These are phyloP conservation scores for Sebastes miniatus DNA, from an alignment of 2,797 vertebrate species.

Conservation along the genomic window DNA sequence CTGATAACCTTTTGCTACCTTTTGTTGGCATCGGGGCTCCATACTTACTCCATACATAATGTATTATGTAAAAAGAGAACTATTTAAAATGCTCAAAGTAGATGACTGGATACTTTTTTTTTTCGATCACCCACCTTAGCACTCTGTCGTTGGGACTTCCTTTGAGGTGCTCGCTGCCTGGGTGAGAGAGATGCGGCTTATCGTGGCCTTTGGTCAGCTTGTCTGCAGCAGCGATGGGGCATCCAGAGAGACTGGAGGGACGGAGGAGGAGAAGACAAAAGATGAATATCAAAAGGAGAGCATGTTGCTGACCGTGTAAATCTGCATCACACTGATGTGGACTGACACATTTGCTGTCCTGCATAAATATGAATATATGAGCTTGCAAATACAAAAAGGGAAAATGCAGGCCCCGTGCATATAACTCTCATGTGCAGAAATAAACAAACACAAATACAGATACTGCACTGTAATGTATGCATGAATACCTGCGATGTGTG, in stretches of 20 bases:
- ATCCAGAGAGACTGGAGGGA: slow-evolving; percentile 90
- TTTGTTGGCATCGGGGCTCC: background rate
- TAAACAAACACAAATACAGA: background rate
- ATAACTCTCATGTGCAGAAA: slow-evolving; percentile 10
- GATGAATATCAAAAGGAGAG: slow-evolving; percentile 28
- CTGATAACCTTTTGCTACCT: background rate
- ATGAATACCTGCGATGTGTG: slow-evolving; percentile 93
- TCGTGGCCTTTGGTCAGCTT: slow-evolving; percentile 95
- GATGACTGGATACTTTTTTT: background rate
- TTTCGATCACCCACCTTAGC: slow-evolving; percentile 84
- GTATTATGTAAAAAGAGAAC: background rate
- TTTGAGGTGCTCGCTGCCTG: slow-evolving; percentile 87
- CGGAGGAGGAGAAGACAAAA: background rate
- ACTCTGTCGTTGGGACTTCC: slow-evolving; percentile 91
- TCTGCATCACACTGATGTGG: slow-evolving; percentile 44
- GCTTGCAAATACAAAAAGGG: slow-evolving; percentile 15
- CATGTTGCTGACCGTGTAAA: slow-evolving; percentile 47
- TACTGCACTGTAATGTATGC: background rate
- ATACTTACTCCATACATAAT: background rate
- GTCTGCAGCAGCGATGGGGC: slow-evolving; percentile 96
- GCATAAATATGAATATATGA: slow-evolving; percentile 48
- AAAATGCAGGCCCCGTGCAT: background rate
- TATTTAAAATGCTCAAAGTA: background rate
- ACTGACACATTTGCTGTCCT: slow-evolving; percentile 40
- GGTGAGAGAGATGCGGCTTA: slow-evolving; percentile 86